These are phyloP conservation scores for Nicator chloris DNA, from an alignment of 2,113 vertebrate genomes.

Conservation along the genomic window DNA sequence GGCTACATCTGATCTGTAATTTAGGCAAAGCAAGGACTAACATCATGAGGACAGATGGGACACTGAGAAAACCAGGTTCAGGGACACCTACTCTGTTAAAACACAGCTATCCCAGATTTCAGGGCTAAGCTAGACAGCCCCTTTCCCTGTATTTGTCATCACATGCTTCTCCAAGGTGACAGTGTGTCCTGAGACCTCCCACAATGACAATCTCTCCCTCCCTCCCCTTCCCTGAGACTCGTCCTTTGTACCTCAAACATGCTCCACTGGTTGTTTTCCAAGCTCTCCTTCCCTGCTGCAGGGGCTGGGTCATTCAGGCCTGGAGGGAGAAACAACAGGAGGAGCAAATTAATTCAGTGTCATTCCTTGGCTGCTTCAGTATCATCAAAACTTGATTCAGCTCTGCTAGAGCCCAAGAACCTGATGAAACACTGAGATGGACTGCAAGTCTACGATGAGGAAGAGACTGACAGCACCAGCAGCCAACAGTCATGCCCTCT, in stretches of 20 bases:
- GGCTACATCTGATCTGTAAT: constrained; percentile 21
- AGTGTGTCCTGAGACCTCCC: not conserved
- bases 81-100: not conserved
- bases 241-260: constrained; percentile 75
- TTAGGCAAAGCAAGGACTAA: constrained; percentile 34
- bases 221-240: not conserved
- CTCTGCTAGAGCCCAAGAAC: not conserved
- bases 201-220: not conserved
- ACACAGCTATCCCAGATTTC: not conserved
- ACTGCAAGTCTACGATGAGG: not conserved
- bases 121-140: not conserved
- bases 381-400: not conserved
- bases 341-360: not conserved
- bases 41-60: not conserved
- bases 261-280: constrained; percentile 68
- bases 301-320: constrained; percentile 80
- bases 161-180: not conserved
- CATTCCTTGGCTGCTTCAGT: not conserved
- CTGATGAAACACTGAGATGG: not conserved
- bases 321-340: constrained; percentile 50
- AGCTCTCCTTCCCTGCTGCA: constrained; percentile 65
- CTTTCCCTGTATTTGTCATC: not conserved
- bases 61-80: not conserved
- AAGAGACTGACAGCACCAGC: not conserved
- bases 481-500: not conserved